Base-by-base conservation (phyloP, 2,888 invertebrate genomes). In the Drosophila meridionalis region DNA sequence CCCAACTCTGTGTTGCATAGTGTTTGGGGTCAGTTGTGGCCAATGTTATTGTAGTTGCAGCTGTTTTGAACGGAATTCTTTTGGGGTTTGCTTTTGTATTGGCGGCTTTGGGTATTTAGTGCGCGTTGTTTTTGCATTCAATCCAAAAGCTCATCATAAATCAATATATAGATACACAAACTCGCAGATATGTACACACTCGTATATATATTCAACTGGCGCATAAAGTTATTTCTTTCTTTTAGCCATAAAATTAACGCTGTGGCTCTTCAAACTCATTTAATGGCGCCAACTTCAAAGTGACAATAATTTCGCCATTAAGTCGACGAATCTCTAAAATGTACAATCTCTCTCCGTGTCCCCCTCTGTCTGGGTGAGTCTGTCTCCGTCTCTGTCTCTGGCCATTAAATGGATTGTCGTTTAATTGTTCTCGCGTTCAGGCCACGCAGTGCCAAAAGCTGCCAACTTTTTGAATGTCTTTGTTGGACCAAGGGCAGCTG, bases 261-360 rank as follows among this genome's bases (percentile, higher is more conserved):
- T 67, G 42, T 48, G 53, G 28, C 60, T 67, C 12, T 48, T 34
- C 26, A 42, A 36, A 52, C 74, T 62, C 69, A 80, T 81, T 84
- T 83, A 76, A 84, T 85, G 81, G 85, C 84, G 87, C 87, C 81
- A 71, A 85, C 83, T 85, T 85, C 86, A 87, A 85, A 85, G 88
- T 85, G 85, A 86, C 86, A 83, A 83, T 87, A 83, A 83, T 87
- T 82, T 85, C 82, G 64, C 77, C 73, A 87, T 85, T 80, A 82
- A 80, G 83, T 65, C 47, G 36, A 28, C 34, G 57, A 43, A 59
- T 59, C 50, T 42, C 42, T 38, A 36, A 55, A 55, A 38, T 53
- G 38, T 53, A 11, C 20, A 34, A 20, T 34, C 28, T 14, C 30
- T 38, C 55, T 28, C n/a, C 14, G 5, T 14, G 40, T 32, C 20